Base-by-base conservation (phyloP, 2,113 vertebrate species). In the Cheilinus undulatus region DNA sequence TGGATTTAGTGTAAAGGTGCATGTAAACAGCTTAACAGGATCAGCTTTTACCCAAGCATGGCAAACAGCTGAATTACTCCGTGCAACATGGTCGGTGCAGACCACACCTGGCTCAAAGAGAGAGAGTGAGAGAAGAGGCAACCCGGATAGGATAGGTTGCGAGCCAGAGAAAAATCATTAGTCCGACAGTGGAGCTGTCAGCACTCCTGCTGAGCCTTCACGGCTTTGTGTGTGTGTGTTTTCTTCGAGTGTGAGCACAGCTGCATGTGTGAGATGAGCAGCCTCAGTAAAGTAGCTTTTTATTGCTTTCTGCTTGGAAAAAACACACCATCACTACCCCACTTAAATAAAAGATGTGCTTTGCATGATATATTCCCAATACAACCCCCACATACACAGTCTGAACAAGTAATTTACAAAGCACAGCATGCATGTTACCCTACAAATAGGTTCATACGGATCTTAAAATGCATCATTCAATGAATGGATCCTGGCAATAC, bases 11-110 rank as follows among this genome's bases (percentile, higher is more conserved):
- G 42, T 45, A 53, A 73, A 77, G 78, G 58, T 59, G 52, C 60
- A 32, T 69, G 68, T 74, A 78, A 83, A 88, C 71, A 56, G 81
- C 84, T 83, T 81, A 85, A 79, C 50, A 15, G 74, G 62, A 78
- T 83, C 71, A 80, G 71, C 72, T 69, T 69, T 64, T 65, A 71
- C 64, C 78, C 27, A 52, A 80, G 53, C 58, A 66, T 71, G 64
- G 57, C 70, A 73, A 76, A 81, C 81, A 81, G 62, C 65, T 73
- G 80, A 77, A 76, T 73, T 75, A 69, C 52, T 64, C 24, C 7
- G 28, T 38, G 67, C 59, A 42, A 30, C 59, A 46, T 49, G 24
- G 45, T 48, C 22, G 17, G 63, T 26, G 58, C 34, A 42, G 79
- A 43, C 76, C 72, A 83, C 62, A 76, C 74, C 84, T 83, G 82